Conservation (phyloP, 37 sponge, comb jelly and placozoan genomes). For the Lycopodina hypogea region DNA sequence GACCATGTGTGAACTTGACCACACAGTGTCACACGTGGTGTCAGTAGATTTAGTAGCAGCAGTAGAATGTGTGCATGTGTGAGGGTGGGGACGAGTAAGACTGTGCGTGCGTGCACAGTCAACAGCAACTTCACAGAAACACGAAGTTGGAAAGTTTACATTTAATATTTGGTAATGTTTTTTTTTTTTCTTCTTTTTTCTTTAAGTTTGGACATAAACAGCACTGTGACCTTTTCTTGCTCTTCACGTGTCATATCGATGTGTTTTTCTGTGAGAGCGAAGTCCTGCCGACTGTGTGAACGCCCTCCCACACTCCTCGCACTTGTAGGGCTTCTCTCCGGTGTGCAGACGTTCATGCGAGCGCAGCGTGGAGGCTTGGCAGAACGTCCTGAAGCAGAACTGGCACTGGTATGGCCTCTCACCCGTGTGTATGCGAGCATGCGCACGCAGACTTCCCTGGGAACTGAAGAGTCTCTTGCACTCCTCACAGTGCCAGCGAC, state of each 20-base stretch:
- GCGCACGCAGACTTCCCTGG: slow-evolving; percentile 64
- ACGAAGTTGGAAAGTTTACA: too few relatives aligned
- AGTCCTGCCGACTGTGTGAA: slow-evolving; percentile 81
- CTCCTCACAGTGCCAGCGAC: slow-evolving; percentile 56
- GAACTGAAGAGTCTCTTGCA: slow-evolving; percentile 67
- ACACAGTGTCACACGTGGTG: too few relatives aligned
- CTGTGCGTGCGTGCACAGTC: too few relatives aligned
- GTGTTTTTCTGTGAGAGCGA: slow-evolving; percentile 70
- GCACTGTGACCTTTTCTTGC: too few relatives aligned
- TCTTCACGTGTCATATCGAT: slow-evolving; percentile 18
- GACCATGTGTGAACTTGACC: too few relatives aligned
- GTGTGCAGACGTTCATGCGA: slow-evolving; percentile 74
- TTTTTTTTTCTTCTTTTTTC: too few relatives aligned
- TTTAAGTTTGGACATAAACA: too few relatives aligned
- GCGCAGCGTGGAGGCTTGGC: slow-evolving; percentile 58
- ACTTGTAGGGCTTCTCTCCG: slow-evolving; percentile 80
- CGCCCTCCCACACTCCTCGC: slow-evolving; percentile 57
- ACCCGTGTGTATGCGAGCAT: slow-evolving; percentile 74
- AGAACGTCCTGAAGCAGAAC: slow-evolving; percentile 64
- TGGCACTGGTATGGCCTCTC: slow-evolving; percentile 75
- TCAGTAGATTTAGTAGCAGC: too few relatives aligned
- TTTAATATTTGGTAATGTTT: too few relatives aligned
- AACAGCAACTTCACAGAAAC: too few relatives aligned
- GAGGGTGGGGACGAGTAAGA: too few relatives aligned
- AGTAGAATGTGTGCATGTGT: too few relatives aligned